A percentile compares a stretch with the other conserved stretches of the same genome.
Evolutionary conservation across 2,797 vertebrate species (phyloP).

Genomic region (Apogon hyalosoma): DNA sequence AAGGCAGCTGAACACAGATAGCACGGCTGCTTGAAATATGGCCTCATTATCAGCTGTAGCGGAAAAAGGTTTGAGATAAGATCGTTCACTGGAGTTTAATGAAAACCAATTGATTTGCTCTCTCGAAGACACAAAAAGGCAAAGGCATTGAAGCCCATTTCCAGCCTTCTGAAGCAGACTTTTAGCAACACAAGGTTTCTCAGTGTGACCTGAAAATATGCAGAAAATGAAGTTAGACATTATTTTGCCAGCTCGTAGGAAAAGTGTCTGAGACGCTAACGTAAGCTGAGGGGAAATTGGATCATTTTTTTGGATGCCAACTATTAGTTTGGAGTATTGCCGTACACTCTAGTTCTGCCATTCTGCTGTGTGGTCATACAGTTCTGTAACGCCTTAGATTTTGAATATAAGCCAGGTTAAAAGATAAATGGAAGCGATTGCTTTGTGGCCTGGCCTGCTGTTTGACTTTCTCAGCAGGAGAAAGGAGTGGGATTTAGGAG

Average conservation of each 20-base stretch:
- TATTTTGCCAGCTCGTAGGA: slow-evolving; percentile 45
- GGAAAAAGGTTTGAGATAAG: slow-evolving; percentile 67
- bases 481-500: slow-evolving; percentile 51
- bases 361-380: slow-evolving; percentile 36
- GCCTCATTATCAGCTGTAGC: slow-evolving; percentile 75
- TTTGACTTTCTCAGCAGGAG: slow-evolving; percentile 73
- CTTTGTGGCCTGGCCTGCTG: slow-evolving; percentile 48
- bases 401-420: slow-evolving; percentile 58
- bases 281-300: slow-evolving; percentile 39
- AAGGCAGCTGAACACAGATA: slow-evolving; percentile 68
- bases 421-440: slow-evolving; percentile 63
- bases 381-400: slow-evolving; percentile 38
- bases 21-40: slow-evolving; percentile 73
- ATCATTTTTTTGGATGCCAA: slow-evolving; percentile 54
- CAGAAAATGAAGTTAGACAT: slow-evolving; percentile 50
- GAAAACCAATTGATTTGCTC: slow-evolving; percentile 80
- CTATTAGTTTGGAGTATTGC: slow-evolving; percentile 38
- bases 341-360: slow-evolving; percentile 25
- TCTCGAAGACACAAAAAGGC: slow-evolving; percentile 50
- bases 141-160: slow-evolving; percentile 37
- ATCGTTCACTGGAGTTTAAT: slow-evolving; percentile 72
- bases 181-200: slow-evolving; percentile 33
- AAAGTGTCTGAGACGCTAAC: slow-evolving; percentile 27
- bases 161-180: slow-evolving; percentile 16
- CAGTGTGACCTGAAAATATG: slow-evolving; percentile 54